phyloP scores from a whole-genome alignment of 2,113 vertebrate genomes.

The Hippocampus zosterae region DNA sequence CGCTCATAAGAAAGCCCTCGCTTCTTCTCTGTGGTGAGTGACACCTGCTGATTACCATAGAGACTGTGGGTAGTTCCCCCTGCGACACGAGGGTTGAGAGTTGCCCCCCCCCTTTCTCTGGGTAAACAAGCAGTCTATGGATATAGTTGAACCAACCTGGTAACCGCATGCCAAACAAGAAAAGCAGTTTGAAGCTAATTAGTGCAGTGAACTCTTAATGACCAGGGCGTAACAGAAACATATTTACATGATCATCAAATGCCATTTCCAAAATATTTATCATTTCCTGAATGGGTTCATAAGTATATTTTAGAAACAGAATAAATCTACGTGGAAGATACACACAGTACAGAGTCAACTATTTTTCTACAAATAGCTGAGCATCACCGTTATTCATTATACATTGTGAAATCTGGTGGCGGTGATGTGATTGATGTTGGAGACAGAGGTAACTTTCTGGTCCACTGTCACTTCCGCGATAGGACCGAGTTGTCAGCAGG shows the following conservation, averaged over 20 bases:
- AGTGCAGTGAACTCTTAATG: conserved; percentile 56
- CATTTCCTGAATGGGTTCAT: background rate
- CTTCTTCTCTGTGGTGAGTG: conserved; percentile 78
- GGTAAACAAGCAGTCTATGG: conserved; percentile 74
- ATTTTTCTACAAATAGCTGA: conserved; percentile 43
- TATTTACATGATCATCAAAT: background rate
- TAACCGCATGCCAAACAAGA: conserved; percentile 73
- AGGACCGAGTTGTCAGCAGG: conserved; percentile 56
- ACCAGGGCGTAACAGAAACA: conserved; percentile 21
- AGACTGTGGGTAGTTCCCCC: conserved; percentile 76
- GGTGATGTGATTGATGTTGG: conserved; percentile 67
- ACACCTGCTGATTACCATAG: conserved; percentile 95
- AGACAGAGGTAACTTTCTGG: conserved; percentile 37
- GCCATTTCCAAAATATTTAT: background rate
- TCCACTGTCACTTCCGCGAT: conserved; percentile 58
- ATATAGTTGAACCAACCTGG: conserved; percentile 77
- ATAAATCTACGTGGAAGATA: conserved; percentile 18
- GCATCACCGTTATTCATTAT: conserved; percentile 35
- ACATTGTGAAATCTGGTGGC: conserved; percentile 33
- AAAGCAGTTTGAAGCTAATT: conserved; percentile 68
- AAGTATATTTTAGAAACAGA: conserved; percentile 13
- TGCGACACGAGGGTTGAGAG: conserved; percentile 65
- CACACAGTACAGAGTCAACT: conserved; percentile 24
- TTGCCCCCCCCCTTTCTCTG: conserved; percentile 63
- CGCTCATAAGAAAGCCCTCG: conserved; percentile 81